Conservation (phyloP, 2,113 vertebrate species). For the Ictalurus furcatus region DNA sequence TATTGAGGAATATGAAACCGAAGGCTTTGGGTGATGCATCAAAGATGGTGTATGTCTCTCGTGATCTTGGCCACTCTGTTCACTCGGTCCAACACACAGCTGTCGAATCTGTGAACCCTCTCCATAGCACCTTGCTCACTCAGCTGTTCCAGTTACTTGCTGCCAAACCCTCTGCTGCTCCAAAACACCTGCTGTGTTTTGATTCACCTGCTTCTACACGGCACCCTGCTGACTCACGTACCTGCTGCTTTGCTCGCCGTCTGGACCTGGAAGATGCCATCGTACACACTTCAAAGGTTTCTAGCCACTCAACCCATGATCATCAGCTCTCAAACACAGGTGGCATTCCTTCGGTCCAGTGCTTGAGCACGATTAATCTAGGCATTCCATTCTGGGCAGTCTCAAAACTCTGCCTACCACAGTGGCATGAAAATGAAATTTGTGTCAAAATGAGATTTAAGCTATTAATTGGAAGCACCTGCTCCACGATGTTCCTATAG, state of each 20-base stretch:
- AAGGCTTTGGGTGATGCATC: not conserved
- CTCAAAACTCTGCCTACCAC: not conserved
- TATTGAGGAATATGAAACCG: not conserved
- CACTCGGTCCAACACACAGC: not conserved
- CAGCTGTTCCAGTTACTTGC: slow-evolving; percentile 9
- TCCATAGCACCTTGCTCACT: slow-evolving; percentile 12
- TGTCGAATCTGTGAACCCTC: not conserved
- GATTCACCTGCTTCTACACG: not conserved
- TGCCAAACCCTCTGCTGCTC: slow-evolving; percentile 27
- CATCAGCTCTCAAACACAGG: slow-evolving; percentile 61
- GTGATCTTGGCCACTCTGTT: not conserved
- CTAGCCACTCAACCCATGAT: slow-evolving; percentile 47
- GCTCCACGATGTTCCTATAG: not conserved
- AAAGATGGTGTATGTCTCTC: not conserved
- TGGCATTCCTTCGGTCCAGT: slow-evolving; percentile 58
- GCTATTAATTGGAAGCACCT: slow-evolving; percentile 25
- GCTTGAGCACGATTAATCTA: slow-evolving; percentile 32
- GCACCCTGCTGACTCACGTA: slow-evolving; percentile 31
- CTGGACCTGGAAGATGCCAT: slow-evolving; percentile 29
- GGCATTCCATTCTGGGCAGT: slow-evolving; percentile 30
- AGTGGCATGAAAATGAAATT: slow-evolving; percentile 23
- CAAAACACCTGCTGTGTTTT: slow-evolving; percentile 31
- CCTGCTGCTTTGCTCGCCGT: not conserved
- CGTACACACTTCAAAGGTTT: slow-evolving; percentile 34
- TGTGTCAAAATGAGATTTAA: slow-evolving; percentile 18